Evolutionary conservation across 2,113 vertebrate genomes (phyloP).

Genomic region (Holacanthus passer): DNA sequence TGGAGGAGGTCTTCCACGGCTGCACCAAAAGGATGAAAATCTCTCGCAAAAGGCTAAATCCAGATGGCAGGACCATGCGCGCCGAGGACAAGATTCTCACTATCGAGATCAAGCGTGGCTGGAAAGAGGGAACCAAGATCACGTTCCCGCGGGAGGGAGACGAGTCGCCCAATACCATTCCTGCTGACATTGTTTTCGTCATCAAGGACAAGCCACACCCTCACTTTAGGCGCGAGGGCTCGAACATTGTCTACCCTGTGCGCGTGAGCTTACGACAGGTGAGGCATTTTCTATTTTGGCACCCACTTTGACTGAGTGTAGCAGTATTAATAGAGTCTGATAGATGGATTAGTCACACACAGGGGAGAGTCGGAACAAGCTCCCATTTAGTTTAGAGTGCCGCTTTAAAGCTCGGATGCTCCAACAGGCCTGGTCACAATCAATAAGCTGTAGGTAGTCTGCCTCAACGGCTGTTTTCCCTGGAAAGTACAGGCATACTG

Average conservation of each 20-base stretch:
- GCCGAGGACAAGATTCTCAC: conserved; percentile 98
- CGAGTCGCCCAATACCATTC: conserved; percentile 93
- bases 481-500: conserved; percentile 23
- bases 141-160: conserved; percentile 97
- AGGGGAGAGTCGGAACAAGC: conserved; percentile 14
- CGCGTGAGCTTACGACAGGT: conserved; percentile 96
- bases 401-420: conserved; percentile 7
- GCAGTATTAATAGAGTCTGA: conserved; percentile 56
- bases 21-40: conserved; percentile 98
- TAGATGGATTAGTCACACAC: conserved; percentile 56
- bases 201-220: conserved; percentile 98
- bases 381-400: conserved; percentile 35
- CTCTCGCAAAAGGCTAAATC: conserved; percentile 94
- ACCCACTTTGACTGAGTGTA: conserved; percentile 24
- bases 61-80: conserved; percentile 93
- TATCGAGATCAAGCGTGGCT: conserved; percentile 97
- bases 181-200: conserved; percentile 97
- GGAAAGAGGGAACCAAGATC: conserved; percentile 99
- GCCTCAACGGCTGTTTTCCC: conserved; percentile 18
- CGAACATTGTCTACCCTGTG: conserved; percentile 95
- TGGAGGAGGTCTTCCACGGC: conserved; percentile 96
- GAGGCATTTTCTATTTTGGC: conserved; percentile 65
- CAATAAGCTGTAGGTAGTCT: conserved; percentile 44
- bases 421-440: conserved; percentile 28
- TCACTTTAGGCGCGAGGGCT: conserved; percentile 96